A percentile compares a stretch with the other conserved stretches of the same genome.
Evolutionary conservation across 2,888 invertebrate genomes (phyloP).

Genomic region (Dryobotodes eremita): DNA sequence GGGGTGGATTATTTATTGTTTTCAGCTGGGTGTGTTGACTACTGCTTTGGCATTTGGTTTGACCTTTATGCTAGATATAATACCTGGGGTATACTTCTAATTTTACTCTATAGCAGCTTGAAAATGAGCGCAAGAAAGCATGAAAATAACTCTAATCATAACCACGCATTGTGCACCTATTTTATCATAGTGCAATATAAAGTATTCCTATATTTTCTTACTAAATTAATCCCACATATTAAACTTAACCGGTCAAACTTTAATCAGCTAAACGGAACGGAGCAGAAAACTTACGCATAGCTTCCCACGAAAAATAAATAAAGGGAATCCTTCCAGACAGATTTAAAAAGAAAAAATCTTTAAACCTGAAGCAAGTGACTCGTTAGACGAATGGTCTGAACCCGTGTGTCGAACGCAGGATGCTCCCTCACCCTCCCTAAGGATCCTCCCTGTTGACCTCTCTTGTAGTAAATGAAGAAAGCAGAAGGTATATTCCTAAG

Average conservation of each 20-base stretch:
- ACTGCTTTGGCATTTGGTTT: not conserved
- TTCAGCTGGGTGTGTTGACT: constrained; percentile 2
- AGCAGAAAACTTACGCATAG: constrained; percentile 53
- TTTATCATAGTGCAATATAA: not conserved
- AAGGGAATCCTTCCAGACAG: constrained; percentile 51
- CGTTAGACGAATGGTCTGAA: constrained; percentile 81
- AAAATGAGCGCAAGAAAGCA: not conserved
- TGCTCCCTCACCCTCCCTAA: constrained; percentile 62
- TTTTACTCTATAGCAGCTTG: no score
- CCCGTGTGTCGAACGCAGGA: constrained; percentile 82
- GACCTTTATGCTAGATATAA: not conserved
- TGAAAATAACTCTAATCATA: not conserved
- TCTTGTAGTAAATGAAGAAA: constrained; percentile 53
- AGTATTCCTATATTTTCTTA: not conserved
- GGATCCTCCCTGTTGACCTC: constrained; percentile 67
- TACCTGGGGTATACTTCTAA: not conserved
- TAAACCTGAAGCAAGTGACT: constrained; percentile 78
- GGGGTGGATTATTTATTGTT: constrained; percentile 40
- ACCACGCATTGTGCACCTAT: not conserved
- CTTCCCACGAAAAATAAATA: constrained; percentile 43
- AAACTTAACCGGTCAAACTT: not conserved
- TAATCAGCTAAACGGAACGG: constrained; percentile 29
- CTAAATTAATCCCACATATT: not conserved
- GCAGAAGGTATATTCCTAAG: constrained; percentile 35
- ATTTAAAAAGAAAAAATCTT: constrained; percentile 76